Evolutionary conservation across 2,113 vertebrate species (phyloP).

Genomic region (Coreoperca whiteheadi): DNA sequence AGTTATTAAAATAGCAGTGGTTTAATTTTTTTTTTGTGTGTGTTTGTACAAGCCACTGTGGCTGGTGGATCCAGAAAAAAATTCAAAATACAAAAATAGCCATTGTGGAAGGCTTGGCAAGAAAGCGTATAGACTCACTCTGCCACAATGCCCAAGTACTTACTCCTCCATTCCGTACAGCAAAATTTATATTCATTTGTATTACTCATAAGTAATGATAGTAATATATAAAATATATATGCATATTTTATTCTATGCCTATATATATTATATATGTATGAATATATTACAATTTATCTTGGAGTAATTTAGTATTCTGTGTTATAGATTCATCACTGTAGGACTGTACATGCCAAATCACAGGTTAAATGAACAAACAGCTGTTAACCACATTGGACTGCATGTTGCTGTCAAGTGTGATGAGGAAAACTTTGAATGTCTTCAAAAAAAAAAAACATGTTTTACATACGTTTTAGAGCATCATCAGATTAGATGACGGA

Average conservation of each 20-base stretch:
- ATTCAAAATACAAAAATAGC: too few species aligned
- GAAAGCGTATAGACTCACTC: neutral
- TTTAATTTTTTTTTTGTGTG: neutral
- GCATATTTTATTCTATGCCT: too few species aligned
- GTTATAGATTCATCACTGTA: neutral
- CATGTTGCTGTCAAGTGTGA: neutral
- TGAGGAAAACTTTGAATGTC: neutral
- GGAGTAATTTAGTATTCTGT: neutral
- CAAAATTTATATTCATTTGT: neutral
- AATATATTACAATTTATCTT: too few species aligned
- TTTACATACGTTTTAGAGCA: neutral
- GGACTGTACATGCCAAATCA: neutral
- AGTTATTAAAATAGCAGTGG: neutral
- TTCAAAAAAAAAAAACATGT: neutral
- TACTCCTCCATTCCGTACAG: neutral
- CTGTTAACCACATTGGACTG: neutral
- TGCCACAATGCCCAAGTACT: neutral
- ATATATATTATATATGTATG: too few species aligned
- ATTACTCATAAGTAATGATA: neutral
- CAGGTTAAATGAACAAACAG: neutral
- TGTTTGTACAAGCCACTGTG: neutral
- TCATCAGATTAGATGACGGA: neutral
- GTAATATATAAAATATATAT: too few species aligned
- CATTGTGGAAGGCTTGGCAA: neutral
- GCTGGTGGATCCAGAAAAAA: neutral